phyloP scores from a whole-genome alignment of 1,140 invertebrate species.

The Caenorhabditis brenneri region DNA sequence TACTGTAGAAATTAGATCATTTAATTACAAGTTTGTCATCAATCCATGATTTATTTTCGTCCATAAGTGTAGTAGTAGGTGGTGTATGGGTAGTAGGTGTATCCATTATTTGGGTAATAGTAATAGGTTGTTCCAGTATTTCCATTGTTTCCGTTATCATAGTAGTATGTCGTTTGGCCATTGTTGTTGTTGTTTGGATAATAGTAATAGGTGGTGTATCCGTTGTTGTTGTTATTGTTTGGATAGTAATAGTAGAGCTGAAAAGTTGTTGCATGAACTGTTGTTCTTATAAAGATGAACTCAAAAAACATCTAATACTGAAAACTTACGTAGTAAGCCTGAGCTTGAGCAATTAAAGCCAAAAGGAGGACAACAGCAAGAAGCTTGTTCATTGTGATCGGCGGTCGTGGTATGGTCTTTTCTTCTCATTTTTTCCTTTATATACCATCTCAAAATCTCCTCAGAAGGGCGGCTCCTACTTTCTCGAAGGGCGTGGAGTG shows the following conservation, averaged over 20 bases:
- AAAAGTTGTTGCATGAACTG: not conserved
- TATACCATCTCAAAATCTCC: not conserved
- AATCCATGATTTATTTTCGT: not conserved
- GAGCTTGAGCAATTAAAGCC: constrained; percentile 7
- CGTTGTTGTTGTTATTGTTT: constrained; percentile 39
- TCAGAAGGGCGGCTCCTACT: not conserved
- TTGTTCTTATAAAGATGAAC: not conserved
- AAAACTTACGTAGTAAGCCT: constrained; percentile 38
- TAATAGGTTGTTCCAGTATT: constrained; percentile 42
- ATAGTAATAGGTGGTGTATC: constrained; percentile 42
- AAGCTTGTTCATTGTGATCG: constrained; percentile 33
- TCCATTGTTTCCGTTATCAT: constrained; percentile 19
- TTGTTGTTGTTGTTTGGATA: constrained; percentile 40
- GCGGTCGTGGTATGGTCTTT: not conserved
- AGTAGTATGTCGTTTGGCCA: not conserved
- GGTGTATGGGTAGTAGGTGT: constrained; percentile 7
- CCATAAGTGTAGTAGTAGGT: constrained; percentile 22
- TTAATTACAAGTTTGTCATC: not conserved
- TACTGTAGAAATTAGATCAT: not conserved
- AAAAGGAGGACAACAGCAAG: not conserved
- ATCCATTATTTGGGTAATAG: constrained; percentile 42
- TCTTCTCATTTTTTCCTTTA: not conserved
- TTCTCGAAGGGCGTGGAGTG: constrained; percentile 35
- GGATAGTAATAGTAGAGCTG: constrained; percentile 50
- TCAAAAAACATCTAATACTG: no score